A percentile compares a stretch with the other conserved stretches of the same genome.
phyloP scores from a whole-genome alignment of 2,797 vertebrate genomes.

The Centropyge bicolor region DNA sequence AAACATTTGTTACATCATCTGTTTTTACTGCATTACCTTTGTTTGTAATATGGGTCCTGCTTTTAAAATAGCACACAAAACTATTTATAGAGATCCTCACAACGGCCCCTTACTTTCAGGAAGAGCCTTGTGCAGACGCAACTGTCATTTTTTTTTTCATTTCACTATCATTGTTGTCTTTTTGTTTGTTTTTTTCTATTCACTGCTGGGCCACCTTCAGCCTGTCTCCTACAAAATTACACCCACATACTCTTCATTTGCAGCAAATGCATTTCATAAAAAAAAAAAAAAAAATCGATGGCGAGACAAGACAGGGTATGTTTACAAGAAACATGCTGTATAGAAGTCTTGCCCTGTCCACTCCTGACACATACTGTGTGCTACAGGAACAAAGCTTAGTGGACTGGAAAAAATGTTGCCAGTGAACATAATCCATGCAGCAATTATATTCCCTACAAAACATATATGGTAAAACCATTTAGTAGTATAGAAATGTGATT shows the following conservation, averaged over 20 bases:
- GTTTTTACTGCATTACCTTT: conserved; percentile 12
- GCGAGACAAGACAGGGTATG: background rate
- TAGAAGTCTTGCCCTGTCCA: background rate
- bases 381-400: background rate
- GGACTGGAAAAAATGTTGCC: background rate
- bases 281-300: background rate
- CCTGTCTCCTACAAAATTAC: background rate
- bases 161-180: background rate
- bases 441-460: background rate
- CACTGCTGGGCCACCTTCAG: background rate
- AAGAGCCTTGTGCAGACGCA: background rate
- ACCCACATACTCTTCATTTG: background rate
- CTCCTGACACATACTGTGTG: too few relatives aligned
- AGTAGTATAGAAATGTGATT: conserved; percentile 5
- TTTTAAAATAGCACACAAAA: conserved; percentile 49
- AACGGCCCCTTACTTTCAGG: conserved; percentile 9
- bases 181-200: background rate
- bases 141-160: conserved; percentile 40
- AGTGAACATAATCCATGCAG: background rate
- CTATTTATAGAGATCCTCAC: conserved; percentile 56
- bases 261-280: background rate
- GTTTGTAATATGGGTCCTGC: conserved; percentile 34
- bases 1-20: conserved; percentile 7
- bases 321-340: background rate
- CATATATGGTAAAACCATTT: background rate